Evolutionary conservation across 2,797 vertebrate species (phyloP).

Genomic region (Helarctos malayanus): DNA sequence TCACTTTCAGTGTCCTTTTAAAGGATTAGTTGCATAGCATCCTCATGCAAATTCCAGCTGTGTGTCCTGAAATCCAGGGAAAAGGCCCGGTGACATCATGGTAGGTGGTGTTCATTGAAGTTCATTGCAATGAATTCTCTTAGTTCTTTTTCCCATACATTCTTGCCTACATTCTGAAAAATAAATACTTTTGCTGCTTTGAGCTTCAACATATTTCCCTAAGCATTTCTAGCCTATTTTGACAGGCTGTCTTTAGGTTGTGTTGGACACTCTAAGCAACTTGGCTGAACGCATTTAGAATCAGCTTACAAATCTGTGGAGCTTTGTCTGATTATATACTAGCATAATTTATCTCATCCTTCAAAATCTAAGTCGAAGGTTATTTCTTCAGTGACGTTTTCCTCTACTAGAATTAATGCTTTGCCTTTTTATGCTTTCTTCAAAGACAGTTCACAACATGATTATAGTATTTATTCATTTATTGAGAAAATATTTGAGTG

Average conservation of each 20-base stretch:
- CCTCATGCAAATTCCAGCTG: conserved; percentile 26
- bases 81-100: neutral
- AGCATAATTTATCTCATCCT: conserved; percentile 31
- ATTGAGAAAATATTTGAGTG: neutral
- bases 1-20: conserved; percentile 17
- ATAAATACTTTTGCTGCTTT: neutral
- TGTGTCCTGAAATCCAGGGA: neutral
- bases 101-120: neutral
- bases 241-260: conserved; percentile 62
- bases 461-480: neutral
- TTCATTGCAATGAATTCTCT: neutral
- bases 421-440: neutral
- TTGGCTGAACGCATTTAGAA: conserved; percentile 63
- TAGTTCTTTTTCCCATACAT: neutral
- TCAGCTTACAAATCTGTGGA: conserved; percentile 52
- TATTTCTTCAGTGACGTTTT: neutral
- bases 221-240: conserved; percentile 56
- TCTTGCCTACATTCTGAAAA: conserved; percentile 60
- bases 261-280: conserved; percentile 52
- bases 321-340: conserved; percentile 10
- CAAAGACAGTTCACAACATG: neutral
- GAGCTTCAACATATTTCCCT: conserved; percentile 58
- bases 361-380: conserved; percentile 62
- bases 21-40: neutral
- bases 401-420: neutral